Conservation (phyloP, 2,113 vertebrate species). For the Podarcis raffonei region DNA sequence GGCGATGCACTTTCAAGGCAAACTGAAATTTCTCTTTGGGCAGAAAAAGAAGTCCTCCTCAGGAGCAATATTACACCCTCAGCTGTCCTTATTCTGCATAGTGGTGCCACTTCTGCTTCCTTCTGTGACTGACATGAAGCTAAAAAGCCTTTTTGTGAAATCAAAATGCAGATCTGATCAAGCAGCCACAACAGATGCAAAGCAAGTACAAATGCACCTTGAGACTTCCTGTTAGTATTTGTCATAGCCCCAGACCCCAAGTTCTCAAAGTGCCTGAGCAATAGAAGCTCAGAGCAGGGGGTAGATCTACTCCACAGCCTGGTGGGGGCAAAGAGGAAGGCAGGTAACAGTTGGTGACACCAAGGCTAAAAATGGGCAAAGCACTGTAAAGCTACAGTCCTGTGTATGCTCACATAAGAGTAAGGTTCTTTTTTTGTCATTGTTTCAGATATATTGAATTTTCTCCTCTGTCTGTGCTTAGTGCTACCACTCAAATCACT, state of each 20-base stretch:
- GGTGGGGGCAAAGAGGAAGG: too few species aligned
- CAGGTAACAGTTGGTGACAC: too few species aligned
- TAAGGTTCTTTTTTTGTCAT: background rate
- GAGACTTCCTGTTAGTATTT: too few species aligned
- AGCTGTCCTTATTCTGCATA: conserved; percentile 91
- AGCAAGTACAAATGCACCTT: conserved; percentile 63
- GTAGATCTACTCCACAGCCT: too few species aligned
- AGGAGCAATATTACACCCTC: conserved; percentile 81
- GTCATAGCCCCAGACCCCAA: too few species aligned
- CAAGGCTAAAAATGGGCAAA: too few species aligned
- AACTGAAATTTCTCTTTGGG: conserved; percentile 92
- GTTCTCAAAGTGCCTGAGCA: too few species aligned
- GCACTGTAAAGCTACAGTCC: too few species aligned
- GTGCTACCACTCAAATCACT: background rate
- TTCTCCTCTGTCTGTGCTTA: background rate
- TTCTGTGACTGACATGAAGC: conserved; percentile 84
- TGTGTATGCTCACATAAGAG: too few species aligned
- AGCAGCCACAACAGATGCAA: conserved; percentile 45
- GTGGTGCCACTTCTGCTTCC: conserved; percentile 89
- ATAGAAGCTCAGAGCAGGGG: too few species aligned
- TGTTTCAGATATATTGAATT: background rate
- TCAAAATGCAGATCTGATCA: conserved; percentile 81
- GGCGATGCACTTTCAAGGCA: conserved; percentile 98
- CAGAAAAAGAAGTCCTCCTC: conserved; percentile 89
- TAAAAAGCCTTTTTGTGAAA: conserved; percentile 84